A percentile compares a stretch with the other conserved stretches of the same genome.
phyloP scores from a whole-genome alignment of 2,113 vertebrate genomes.

The Pholis gunnellus region DNA sequence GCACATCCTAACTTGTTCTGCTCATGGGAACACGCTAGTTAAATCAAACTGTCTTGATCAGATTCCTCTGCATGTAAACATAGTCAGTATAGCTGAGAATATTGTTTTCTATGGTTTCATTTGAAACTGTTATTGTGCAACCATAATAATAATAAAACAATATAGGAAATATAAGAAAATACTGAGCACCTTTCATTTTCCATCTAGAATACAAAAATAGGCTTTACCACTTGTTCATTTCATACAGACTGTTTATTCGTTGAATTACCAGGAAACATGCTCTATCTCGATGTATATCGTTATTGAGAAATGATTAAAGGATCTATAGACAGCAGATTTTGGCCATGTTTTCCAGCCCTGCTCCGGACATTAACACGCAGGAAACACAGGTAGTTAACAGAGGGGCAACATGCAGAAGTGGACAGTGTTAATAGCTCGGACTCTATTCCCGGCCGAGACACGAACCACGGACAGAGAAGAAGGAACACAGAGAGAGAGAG shows the following conservation, averaged over 20 bases:
- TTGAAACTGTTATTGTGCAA: not conserved
- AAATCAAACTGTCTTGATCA: not conserved
- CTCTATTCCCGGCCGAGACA: not conserved
- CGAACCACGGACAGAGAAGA: constrained; percentile 13
- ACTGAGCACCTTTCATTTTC: too few species aligned
- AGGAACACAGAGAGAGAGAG: constrained; percentile 36
- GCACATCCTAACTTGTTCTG: not conserved
- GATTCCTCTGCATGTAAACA: not conserved
- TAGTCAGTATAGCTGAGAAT: not conserved
- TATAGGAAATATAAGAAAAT: not conserved
- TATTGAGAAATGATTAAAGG: not conserved
- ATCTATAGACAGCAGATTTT: not conserved
- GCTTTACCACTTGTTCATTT: too few species aligned
- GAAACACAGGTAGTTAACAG: constrained; percentile 20
- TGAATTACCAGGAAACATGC: not conserved
- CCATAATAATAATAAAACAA: not conserved
- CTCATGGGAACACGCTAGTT: not conserved
- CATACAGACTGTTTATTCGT: too few species aligned
- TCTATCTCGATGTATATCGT: not conserved
- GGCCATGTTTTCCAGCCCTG: not conserved
- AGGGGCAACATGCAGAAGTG: not conserved
- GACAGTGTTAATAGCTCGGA: not conserved
- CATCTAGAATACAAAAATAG: too few species aligned
- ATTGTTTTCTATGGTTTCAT: not conserved
- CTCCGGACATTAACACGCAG: not conserved